Base-by-base conservation (phyloP, 2,797 vertebrate species). In the Sebastes umbrosus region DNA sequence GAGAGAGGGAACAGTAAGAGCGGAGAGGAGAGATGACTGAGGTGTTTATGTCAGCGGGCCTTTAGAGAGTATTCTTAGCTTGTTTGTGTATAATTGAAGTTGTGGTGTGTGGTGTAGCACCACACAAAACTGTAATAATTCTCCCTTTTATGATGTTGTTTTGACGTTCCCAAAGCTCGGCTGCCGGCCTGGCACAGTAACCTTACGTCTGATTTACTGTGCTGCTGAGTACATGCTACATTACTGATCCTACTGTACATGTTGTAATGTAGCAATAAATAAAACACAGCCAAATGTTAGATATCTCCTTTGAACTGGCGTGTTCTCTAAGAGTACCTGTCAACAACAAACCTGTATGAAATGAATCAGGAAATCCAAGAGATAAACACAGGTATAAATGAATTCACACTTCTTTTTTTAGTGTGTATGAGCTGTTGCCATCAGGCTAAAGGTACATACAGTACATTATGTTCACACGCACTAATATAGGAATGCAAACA, bases 41-140 rank as follows among this genome's bases (percentile, higher is more conserved):
- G 91, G 90, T 94, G 92, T 95, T 92, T 89, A 88, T 94, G 94
- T 95, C 90, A 86, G 88, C 39, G 27, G 89, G 84, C 81, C 84
- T 84, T 84, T 77, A 46, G 73, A 85, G 84, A 83, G 85, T 94
- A 93, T 95, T 94, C 92, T 93, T 92, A 94, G 94, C 91, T 93
- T 95, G 94, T 94, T 94, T 94, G 91, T 94, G 90, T 95, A 87
- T 90, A 91, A 90, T 92, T 93, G 89, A 93, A 91, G 92, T 90
- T 93, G 90, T 57, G 91, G 91, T 67, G 83, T 91, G 90, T 24
- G 87, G 90, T 66, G 80, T 36, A 79, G 89, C 84, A 79, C 86
- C 85, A 83, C 90, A 87, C 87, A 90, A 76, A 92, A 92, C 92
- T 90, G 92, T 93, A 94, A 93, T 95, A 91, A 92, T 92, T 87